phyloP scores from a whole-genome alignment of 2,797 vertebrate genomes.

The Tenualosa thibaudeaui region DNA sequence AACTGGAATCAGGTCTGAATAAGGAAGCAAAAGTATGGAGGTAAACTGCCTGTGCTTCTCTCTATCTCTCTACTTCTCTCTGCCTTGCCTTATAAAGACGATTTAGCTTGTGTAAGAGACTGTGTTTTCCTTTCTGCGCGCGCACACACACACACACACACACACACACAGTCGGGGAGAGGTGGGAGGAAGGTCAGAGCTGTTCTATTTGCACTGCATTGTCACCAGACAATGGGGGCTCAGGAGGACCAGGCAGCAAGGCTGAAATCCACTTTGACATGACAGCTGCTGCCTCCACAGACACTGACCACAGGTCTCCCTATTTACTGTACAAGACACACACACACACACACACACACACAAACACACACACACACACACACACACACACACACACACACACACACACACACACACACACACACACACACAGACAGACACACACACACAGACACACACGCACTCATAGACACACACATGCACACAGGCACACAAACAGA shows the following conservation, averaged over 20 bases:
- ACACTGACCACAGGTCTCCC: background rate
- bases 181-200: conserved; percentile 6
- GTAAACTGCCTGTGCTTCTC: background rate
- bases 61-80: conserved; percentile 47
- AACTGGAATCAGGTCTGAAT: background rate
- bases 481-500: background rate
- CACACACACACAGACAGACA: background rate
- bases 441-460: conserved; percentile 3
- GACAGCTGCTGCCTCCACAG: conserved; percentile 36
- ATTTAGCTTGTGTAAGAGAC: background rate
- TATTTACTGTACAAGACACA: background rate
- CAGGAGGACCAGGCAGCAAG: background rate
- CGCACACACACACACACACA: conserved; percentile 4
- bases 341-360: background rate
- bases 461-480: background rate
- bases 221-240: background rate
- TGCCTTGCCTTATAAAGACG: conserved; percentile 49
- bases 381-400: background rate
- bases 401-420: background rate
- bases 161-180: conserved; percentile 14
- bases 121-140: background rate
- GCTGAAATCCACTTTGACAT: conserved; percentile 39
- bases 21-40: background rate
- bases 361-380: background rate
- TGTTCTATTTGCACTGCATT: conserved; percentile 16